Evolutionary conservation across 2,888 invertebrate genomes (phyloP).

Genomic region (Hedychridium roseum): DNA sequence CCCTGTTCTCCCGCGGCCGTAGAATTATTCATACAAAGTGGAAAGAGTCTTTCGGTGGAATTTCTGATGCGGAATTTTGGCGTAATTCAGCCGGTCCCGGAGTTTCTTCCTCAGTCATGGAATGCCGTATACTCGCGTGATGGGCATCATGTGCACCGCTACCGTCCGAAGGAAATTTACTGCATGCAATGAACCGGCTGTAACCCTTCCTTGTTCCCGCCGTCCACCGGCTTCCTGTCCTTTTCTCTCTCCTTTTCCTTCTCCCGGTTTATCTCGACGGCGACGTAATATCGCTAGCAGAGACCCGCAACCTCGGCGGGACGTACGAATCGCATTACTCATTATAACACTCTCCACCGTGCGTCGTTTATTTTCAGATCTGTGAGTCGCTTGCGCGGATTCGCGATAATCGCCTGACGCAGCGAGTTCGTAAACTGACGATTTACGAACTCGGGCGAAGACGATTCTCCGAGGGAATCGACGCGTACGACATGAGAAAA

Average conservation of each 20-base stretch:
- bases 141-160: constrained; percentile 38
- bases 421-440: too few species aligned
- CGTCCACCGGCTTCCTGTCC: not conserved
- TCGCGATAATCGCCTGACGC: constrained; percentile 35
- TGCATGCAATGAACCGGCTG: constrained; percentile 52
- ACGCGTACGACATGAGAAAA: not conserved
- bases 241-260: constrained; percentile 10
- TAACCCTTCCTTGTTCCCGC: constrained; percentile 26
- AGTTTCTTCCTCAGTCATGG: constrained; percentile 34
- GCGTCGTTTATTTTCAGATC: constrained; percentile 22
- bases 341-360: constrained; percentile 52
- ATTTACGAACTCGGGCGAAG: too few species aligned
- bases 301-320: constrained; percentile 2
- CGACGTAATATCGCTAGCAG: constrained; percentile 19
- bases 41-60: constrained; percentile 27
- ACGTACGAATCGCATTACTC: constrained; percentile 39
- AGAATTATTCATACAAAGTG: too few species aligned
- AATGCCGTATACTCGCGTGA: constrained; percentile 49
- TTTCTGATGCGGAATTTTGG: constrained; percentile 15
- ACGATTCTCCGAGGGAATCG: too few species aligned
- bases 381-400: constrained; percentile 41
- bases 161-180: constrained; percentile 53
- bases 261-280: constrained; percentile 1
- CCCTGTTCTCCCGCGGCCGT: too few species aligned
- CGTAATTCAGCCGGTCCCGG: constrained; percentile 22